phyloP scores from a whole-genome alignment of 2,113 vertebrate species.

The Takifugu flavidus region DNA sequence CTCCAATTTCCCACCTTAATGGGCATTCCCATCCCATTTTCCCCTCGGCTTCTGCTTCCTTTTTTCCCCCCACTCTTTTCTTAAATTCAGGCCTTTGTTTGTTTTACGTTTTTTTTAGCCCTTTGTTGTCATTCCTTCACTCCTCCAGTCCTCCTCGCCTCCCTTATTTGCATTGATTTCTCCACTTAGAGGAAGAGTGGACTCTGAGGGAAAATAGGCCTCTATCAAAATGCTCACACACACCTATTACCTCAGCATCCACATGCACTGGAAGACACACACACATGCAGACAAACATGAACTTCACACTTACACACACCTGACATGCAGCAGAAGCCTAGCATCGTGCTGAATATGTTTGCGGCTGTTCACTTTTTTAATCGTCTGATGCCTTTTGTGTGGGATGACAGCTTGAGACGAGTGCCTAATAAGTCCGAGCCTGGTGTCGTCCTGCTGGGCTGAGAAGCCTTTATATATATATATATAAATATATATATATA shows the following conservation, averaged over 20 bases:
- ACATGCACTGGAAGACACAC: neutral
- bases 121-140: conserved; percentile 53
- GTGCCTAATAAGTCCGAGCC: conserved; percentile 75
- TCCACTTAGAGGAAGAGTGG: conserved; percentile 64
- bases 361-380: conserved; percentile 75
- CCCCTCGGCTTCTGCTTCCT: conserved; percentile 39
- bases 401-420: conserved; percentile 76
- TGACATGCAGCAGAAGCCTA: conserved; percentile 57
- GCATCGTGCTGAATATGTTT: conserved; percentile 65
- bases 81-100: conserved; percentile 59
- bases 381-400: conserved; percentile 73
- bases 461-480: conserved; percentile 56
- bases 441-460: conserved; percentile 72
- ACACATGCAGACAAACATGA: conserved; percentile 28
- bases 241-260: conserved; percentile 22
- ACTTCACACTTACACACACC: conserved; percentile 47
- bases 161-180: conserved; percentile 72
- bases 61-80: conserved; percentile 25
- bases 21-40: conserved; percentile 57
- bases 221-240: conserved; percentile 57
- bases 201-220: conserved; percentile 61
- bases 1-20: conserved; percentile 81
- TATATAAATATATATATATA: conserved; percentile 20
- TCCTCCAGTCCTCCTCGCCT: conserved; percentile 47
- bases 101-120: conserved; percentile 42